phyloP scores from a whole-genome alignment of 2,113 vertebrate genomes.

The Scolopax mira region DNA sequence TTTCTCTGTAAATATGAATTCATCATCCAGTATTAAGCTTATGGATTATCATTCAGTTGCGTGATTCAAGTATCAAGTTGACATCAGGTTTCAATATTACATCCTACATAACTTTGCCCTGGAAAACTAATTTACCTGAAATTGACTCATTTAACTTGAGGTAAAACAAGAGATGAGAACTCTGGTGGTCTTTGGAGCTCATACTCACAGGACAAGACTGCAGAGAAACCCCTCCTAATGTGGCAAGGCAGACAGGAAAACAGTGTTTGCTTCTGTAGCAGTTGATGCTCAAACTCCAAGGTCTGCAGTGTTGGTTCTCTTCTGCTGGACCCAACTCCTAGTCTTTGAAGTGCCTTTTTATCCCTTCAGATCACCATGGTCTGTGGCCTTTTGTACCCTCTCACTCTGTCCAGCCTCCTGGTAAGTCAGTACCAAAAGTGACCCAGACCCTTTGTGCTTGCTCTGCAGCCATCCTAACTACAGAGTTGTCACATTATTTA shows the following conservation, averaged over 20 bases:
- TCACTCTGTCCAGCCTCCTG: not conserved
- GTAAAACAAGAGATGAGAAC: not conserved
- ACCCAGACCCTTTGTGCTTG: too few species aligned
- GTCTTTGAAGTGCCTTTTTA: not conserved
- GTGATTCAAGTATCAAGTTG: not conserved
- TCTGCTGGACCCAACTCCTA: not conserved
- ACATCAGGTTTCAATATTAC: not conserved
- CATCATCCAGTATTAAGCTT: not conserved
- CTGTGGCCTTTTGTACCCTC: not conserved
- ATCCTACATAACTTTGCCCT: not conserved
- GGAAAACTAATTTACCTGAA: not conserved
- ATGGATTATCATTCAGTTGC: not conserved
- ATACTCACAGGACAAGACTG: not conserved
- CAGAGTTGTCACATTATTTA: too few species aligned
- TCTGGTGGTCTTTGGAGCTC: not conserved
- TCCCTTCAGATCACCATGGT: not conserved
- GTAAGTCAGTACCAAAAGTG: not conserved
- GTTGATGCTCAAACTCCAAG: not conserved
- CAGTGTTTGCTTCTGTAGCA: rapidly evolving
- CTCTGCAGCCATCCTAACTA: too few species aligned
- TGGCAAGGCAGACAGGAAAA: not conserved
- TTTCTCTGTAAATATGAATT: not conserved
- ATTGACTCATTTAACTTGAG: not conserved
- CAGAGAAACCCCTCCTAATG: not conserved
- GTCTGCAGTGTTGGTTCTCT: not conserved